phyloP scores from a whole-genome alignment of 2,888 invertebrate genomes.

The Drosophila peninsularis region DNA sequence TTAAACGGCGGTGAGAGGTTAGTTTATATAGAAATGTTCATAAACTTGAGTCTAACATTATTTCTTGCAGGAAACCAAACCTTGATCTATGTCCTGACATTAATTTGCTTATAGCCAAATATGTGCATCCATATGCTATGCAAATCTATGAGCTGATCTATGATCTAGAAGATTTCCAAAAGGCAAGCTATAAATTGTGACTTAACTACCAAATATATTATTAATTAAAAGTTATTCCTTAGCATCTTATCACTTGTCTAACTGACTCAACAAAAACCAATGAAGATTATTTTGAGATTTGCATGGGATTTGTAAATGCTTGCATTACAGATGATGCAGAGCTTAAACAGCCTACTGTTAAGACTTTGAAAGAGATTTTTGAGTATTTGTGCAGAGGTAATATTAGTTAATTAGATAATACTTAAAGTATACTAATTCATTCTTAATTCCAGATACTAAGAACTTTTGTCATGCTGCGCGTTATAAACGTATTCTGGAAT shows the following conservation, averaged over 20 bases:
- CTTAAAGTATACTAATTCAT: background rate
- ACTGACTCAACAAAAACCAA: background rate
- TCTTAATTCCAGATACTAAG: constrained; percentile 34
- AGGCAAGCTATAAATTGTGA: constrained; percentile 23
- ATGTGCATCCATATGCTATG: constrained; percentile 42
- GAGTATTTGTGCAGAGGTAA: constrained; percentile 57
- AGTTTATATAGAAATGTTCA: background rate
- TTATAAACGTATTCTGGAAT: constrained; percentile 55
- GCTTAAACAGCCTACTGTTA: constrained; percentile 27
- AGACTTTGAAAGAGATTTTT: constrained; percentile 45
- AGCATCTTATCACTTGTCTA: constrained; percentile 43
- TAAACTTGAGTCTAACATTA: background rate
- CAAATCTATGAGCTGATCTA: constrained; percentile 58
- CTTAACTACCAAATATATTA: background rate
- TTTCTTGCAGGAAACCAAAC: constrained; percentile 36
- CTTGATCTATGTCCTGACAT: constrained; percentile 24
- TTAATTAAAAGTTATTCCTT: background rate
- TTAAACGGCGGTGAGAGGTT: constrained; percentile 43
- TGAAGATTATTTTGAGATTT: constrained; percentile 31
- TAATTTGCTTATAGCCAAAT: constrained; percentile 22
- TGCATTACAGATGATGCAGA: constrained; percentile 23
- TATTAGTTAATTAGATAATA: no score
- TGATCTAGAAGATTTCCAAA: constrained; percentile 45
- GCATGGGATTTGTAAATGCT: constrained; percentile 48
- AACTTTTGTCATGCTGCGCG: constrained; percentile 39